phyloP scores from a whole-genome alignment of 2,888 invertebrate species.

The Hypomecis punctinalis region DNA sequence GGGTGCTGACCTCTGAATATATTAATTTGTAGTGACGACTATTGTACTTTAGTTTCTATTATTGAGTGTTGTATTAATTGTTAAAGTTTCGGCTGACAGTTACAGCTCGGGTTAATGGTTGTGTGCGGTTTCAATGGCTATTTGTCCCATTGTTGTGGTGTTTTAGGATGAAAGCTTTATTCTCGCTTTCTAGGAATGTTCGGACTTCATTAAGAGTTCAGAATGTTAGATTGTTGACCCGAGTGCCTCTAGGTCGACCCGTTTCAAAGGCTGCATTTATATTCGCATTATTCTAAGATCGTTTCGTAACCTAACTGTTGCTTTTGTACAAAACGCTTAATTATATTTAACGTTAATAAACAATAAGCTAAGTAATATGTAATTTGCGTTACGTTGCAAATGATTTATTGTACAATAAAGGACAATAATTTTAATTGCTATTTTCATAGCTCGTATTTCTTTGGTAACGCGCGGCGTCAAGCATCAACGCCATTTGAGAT shows the following conservation, averaged over 20 bases:
- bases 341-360: background rate
- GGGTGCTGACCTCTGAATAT: conserved; percentile 77
- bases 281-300: conserved; percentile 22
- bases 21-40: conserved; percentile 77
- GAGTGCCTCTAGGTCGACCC: conserved; percentile 31
- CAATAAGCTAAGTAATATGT: conserved; percentile 1
- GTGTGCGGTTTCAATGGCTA: conserved; percentile 71
- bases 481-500: conserved; percentile 34
- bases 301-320: conserved; percentile 23
- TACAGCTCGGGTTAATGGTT: conserved; percentile 75
- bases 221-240: conserved; percentile 60
- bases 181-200: conserved; percentile 51
- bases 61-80: conserved; percentile 75
- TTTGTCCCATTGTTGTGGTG: conserved; percentile 70
- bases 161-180: conserved; percentile 66
- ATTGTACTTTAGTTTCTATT: conserved; percentile 80
- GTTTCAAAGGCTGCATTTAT: conserved; percentile 26
- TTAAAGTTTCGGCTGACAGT: conserved; percentile 76
- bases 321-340: background rate
- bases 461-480: conserved; percentile 18
- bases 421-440: conserved; percentile 18
- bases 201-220: conserved; percentile 52
- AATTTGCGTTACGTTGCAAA: background rate
- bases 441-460: conserved; percentile 25
- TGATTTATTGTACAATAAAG: background rate